Percentiles rank a stretch among this genome's conserved stretches.
Evolutionary conservation across 2,888 invertebrate species (phyloP).

Genomic region (Callyntrura guangdongensis): DNA sequence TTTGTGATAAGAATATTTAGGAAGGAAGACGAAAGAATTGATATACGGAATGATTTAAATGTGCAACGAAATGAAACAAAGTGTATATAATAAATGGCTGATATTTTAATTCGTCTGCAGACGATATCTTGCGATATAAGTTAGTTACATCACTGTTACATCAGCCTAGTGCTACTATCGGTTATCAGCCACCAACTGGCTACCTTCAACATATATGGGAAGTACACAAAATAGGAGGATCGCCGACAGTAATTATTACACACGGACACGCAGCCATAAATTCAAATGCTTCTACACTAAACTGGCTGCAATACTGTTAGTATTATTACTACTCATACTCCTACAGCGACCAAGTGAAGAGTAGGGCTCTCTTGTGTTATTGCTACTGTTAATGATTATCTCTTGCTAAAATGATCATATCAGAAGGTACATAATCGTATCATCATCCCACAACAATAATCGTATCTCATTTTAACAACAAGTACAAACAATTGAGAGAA

Average conservation of each 20-base stretch:
- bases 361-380: constrained; percentile 26
- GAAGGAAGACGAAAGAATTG: constrained; percentile 38
- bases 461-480: constrained; percentile 6
- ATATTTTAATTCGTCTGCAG: constrained; percentile 38
- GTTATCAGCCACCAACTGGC: background rate
- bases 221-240: constrained; percentile 49
- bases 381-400: constrained; percentile 22
- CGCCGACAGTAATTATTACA: background rate
- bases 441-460: background rate
- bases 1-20: background rate
- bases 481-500: constrained; percentile 14
- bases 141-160: constrained; percentile 42
- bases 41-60: constrained; percentile 41
- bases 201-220: constrained; percentile 34
- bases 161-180: background rate
- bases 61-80: constrained; percentile 36
- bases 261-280: background rate
- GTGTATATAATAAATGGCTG: background rate
- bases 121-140: background rate
- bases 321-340: background rate
- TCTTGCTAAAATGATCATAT: background rate
- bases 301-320: background rate
- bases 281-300: background rate
- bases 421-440: background rate
- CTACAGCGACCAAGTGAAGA: background rate